Evolutionary conservation across 2,888 invertebrate species (phyloP).

Genomic region (Lasiommata megera): DNA sequence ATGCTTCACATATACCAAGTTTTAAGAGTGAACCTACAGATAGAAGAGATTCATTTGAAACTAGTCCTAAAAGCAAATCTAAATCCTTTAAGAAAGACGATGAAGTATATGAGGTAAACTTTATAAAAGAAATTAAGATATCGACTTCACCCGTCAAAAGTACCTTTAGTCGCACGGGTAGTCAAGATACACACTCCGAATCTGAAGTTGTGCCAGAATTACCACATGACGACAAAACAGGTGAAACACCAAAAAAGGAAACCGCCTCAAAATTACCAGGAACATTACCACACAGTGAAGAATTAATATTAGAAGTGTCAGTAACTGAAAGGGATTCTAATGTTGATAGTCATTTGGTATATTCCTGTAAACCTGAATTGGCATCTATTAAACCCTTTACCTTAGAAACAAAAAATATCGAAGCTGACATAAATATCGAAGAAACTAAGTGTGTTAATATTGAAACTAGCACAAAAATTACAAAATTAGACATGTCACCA

Average conservation of each 20-base stretch:
- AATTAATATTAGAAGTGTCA: constrained; percentile 73
- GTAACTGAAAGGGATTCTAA: constrained; percentile 47
- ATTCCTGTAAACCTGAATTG: constrained; percentile 16
- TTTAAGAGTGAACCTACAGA: constrained; percentile 68
- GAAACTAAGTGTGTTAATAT: constrained; percentile 50
- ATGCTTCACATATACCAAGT: constrained; percentile 72
- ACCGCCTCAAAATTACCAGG: constrained; percentile 64
- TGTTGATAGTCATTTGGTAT: constrained; percentile 10
- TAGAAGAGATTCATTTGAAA: constrained; percentile 63
- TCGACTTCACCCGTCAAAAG: constrained; percentile 76
- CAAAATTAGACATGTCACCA: constrained; percentile 68
- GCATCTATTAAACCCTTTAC: constrained; percentile 42
- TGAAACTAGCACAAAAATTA: constrained; percentile 48
- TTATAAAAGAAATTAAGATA: constrained; percentile 78
- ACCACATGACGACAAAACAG: constrained; percentile 67
- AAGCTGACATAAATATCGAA: constrained; percentile 51
- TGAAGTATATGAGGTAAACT: constrained; percentile 75
- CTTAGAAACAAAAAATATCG: constrained; percentile 48
- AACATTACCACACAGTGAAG: constrained; percentile 69
- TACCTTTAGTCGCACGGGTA: constrained; percentile 76
- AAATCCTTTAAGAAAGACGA: constrained; percentile 75
- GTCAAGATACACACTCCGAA: constrained; percentile 81
- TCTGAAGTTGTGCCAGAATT: constrained; percentile 78
- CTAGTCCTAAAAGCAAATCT: constrained; percentile 71
- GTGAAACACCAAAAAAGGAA: constrained; percentile 64